phyloP scores from a whole-genome alignment of 2,888 invertebrate species.

The Luperina nickerlii region DNA sequence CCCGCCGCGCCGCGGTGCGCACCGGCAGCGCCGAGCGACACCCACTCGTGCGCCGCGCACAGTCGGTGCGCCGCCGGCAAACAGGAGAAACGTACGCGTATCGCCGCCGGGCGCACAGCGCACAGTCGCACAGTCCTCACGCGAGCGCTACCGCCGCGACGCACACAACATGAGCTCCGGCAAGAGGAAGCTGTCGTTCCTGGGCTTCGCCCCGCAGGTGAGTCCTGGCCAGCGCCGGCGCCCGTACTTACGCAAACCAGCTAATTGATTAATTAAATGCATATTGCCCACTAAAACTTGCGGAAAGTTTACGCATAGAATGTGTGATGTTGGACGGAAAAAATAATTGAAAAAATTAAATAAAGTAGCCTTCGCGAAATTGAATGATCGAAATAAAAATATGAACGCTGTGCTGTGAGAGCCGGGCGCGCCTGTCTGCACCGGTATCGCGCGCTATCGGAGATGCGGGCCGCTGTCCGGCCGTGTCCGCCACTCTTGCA shows the following conservation, averaged over 20 bases:
- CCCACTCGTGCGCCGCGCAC: conserved; percentile 35
- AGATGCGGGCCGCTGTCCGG: neutral
- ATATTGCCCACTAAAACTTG: conserved; percentile 19
- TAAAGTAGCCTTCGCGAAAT: conserved; percentile 21
- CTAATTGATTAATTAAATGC: conserved; percentile 20
- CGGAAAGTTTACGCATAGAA: conserved; percentile 5
- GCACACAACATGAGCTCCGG: conserved; percentile 86
- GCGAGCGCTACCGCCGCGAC: conserved; percentile 26
- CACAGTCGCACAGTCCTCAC: neutral
- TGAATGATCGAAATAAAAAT: conserved; percentile 24
- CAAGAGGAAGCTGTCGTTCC: conserved; percentile 93
- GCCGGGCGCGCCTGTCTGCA: neutral
- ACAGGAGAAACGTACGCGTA: conserved; percentile 46
- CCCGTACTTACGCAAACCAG: neutral
- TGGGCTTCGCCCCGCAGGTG: conserved; percentile 92
- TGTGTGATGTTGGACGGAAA: neutral
- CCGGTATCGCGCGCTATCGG: conserved; percentile 18
- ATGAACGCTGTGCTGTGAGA: neutral
- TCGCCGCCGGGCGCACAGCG: conserved; percentile 31
- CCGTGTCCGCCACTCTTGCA: neutral
- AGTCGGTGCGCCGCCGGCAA: conserved; percentile 68
- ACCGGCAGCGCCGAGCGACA: conserved; percentile 25
- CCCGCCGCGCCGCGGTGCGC: conserved; percentile 5
- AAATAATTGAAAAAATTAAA: conserved; percentile 16
- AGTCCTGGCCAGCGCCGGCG: conserved; percentile 69